These are phyloP conservation scores for Calliphora vicina DNA, from an alignment of 1,140 invertebrate species.

Conservation along the genomic window DNA sequence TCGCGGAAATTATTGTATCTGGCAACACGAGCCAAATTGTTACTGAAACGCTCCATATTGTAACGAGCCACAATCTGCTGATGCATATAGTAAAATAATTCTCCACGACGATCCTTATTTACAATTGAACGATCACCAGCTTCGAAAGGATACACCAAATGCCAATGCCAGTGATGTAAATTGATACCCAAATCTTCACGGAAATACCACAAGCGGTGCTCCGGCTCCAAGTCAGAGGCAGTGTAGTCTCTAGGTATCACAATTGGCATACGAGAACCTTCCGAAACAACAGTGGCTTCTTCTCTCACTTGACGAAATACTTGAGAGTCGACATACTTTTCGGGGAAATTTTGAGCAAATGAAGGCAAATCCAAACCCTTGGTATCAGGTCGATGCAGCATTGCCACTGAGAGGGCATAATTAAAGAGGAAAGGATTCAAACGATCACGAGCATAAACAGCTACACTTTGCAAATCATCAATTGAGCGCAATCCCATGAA, in stretches of 20 bases:
- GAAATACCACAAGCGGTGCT: constrained; percentile 76
- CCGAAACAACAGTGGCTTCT: constrained; percentile 71
- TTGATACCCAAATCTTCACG: constrained; percentile 78
- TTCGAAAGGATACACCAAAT: constrained; percentile 79
- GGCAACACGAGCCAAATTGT: constrained; percentile 68
- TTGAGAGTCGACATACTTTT: constrained; percentile 78
- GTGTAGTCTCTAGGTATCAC: constrained; percentile 77
- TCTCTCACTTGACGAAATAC: constrained; percentile 74
- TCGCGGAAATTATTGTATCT: constrained; percentile 70
- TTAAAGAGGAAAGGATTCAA: constrained; percentile 81
- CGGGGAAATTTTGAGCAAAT: constrained; percentile 78
- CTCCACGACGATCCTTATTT: constrained; percentile 75
- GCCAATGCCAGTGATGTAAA: constrained; percentile 86
- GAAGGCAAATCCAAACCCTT: constrained; percentile 75
- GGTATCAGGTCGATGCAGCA: constrained; percentile 78
- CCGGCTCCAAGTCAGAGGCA: constrained; percentile 74
- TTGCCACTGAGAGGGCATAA: constrained; percentile 77
- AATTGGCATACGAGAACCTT: constrained; percentile 72
- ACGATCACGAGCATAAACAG: constrained; percentile 76
- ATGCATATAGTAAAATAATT: constrained; percentile 83
- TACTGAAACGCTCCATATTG: constrained; percentile 74
- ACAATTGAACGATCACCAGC: constrained; percentile 68
- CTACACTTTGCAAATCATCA: constrained; percentile 75
- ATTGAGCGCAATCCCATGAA: constrained; percentile 76
- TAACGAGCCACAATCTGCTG: constrained; percentile 74